Evolutionary conservation across 2,888 invertebrate genomes (phyloP).

Genomic region (Hydrotaea diabolus): DNA sequence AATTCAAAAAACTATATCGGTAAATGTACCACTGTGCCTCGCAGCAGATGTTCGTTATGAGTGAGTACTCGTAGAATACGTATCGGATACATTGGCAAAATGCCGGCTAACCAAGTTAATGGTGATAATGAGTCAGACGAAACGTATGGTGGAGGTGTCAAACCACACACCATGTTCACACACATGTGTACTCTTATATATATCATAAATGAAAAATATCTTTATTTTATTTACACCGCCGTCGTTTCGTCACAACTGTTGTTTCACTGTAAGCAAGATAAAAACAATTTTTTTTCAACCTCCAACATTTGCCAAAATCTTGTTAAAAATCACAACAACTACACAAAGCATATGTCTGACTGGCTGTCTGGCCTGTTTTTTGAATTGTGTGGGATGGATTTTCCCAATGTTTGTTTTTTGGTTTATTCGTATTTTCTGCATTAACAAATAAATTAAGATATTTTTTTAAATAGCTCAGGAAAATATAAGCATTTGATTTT

Average conservation of each 20-base stretch:
- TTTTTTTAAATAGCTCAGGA: background rate
- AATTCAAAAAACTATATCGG: too few species aligned
- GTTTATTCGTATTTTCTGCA: too few species aligned
- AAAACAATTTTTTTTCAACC: background rate
- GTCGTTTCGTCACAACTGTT: constrained; percentile 6
- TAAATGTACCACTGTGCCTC: too few species aligned
- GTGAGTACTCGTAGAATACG: background rate
- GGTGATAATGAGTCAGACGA: constrained; percentile 40
- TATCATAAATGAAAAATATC: background rate
- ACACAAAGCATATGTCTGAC: constrained; percentile 10
- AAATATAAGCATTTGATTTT: background rate
- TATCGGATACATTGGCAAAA: constrained; percentile 42
- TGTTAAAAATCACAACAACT: background rate
- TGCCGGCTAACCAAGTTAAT: constrained; percentile 46
- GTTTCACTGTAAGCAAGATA: background rate
- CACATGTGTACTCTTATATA: too few species aligned
- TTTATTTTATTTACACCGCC: background rate
- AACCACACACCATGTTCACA: background rate
- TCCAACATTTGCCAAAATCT: constrained; percentile 16
- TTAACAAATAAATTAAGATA: background rate
- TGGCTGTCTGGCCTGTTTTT: background rate
- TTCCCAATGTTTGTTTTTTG: background rate
- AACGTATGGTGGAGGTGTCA: background rate
- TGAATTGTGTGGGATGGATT: background rate
- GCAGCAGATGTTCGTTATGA: constrained; percentile 7